phyloP scores from a whole-genome alignment of 2,888 invertebrate species.

The Scaptomyza tumidula region DNA sequence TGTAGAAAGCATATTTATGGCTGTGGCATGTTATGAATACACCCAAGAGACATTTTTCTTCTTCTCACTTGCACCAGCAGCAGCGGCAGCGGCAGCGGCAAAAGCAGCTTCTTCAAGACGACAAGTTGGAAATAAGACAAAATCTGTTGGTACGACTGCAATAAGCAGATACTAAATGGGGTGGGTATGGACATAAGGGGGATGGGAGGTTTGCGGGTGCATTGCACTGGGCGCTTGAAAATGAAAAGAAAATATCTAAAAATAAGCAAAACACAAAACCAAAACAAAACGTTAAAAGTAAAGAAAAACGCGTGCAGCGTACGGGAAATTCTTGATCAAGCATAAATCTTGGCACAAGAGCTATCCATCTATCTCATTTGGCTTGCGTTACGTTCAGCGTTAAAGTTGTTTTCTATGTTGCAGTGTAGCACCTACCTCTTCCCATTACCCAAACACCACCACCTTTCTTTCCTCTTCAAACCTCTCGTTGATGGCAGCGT shows the following conservation, averaged over 20 bases:
- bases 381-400: slow-evolving; percentile 72
- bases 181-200: not conserved
- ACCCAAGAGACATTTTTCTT: slow-evolving; percentile 79
- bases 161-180: slow-evolving; percentile 13
- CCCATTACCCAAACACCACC: not conserved
- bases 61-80: slow-evolving; percentile 64
- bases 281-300: slow-evolving; percentile 35
- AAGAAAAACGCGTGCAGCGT: slow-evolving; percentile 62
- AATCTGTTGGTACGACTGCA: slow-evolving; percentile 28
- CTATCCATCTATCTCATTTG: slow-evolving; percentile 81
- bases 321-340: slow-evolving; percentile 82
- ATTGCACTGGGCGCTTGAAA: slow-evolving; percentile 62
- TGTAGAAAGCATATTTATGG: slow-evolving; percentile 77
- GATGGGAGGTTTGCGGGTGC: slow-evolving; percentile 9
- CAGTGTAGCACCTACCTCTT: not conserved
- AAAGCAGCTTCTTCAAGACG: slow-evolving; percentile 31
- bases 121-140: slow-evolving; percentile 48
- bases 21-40: slow-evolving; percentile 79
- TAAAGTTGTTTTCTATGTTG: slow-evolving; percentile 74
- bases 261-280: slow-evolving; percentile 57
- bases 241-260: slow-evolving; percentile 70
- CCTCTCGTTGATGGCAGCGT: slow-evolving; percentile 3
- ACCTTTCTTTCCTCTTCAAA: not conserved
- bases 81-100: slow-evolving; percentile 14
- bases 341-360: slow-evolving; percentile 81